Evolutionary conservation across 2,797 vertebrate species (phyloP).

Genomic region (Aulostomus chinensis): DNA sequence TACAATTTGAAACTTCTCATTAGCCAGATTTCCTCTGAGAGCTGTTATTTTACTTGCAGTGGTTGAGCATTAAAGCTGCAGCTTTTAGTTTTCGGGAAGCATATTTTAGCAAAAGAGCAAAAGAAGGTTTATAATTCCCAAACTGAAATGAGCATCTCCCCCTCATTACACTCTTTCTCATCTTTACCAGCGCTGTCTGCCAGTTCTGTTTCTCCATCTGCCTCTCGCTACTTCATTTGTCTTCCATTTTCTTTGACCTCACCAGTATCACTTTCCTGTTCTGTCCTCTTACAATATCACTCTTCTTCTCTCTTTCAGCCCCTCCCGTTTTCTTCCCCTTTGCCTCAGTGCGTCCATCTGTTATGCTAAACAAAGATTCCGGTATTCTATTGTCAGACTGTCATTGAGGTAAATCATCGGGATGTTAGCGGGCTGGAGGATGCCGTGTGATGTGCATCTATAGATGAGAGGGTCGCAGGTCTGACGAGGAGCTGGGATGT

Average conservation of each 20-base stretch:
- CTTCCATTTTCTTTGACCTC: slow-evolving; percentile 40
- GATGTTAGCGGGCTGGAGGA: slow-evolving; percentile 20
- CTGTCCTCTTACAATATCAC: slow-evolving; percentile 11
- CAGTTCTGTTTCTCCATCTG: slow-evolving; percentile 57
- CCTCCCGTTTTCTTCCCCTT: slow-evolving; percentile 18
- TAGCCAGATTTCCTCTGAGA: too few species aligned
- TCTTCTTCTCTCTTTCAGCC: slow-evolving; percentile 19
- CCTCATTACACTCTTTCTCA: slow-evolving; percentile 26
- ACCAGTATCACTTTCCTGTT: slow-evolving; percentile 18
- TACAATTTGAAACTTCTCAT: too few species aligned
- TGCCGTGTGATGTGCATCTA: slow-evolving; percentile 3
- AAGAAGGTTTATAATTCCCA: not conserved
- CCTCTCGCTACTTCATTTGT: slow-evolving; percentile 32
- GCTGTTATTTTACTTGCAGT: too few species aligned
- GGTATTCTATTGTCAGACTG: slow-evolving; percentile 28
- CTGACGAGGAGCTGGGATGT: not conserved
- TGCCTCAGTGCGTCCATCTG: slow-evolving; percentile 62
- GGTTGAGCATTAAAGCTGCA: too few species aligned
- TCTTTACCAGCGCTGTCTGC: slow-evolving; percentile 39
- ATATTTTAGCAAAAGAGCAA: too few species aligned
- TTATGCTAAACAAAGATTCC: slow-evolving; percentile 55
- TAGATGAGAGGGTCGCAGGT: not conserved
- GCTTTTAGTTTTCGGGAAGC: too few species aligned
- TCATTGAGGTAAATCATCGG: slow-evolving; percentile 43
- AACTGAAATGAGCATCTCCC: slow-evolving; percentile 46